Conservation (phyloP, 2,113 vertebrate species). For the Brachyhypopomus gauderio region DNA sequence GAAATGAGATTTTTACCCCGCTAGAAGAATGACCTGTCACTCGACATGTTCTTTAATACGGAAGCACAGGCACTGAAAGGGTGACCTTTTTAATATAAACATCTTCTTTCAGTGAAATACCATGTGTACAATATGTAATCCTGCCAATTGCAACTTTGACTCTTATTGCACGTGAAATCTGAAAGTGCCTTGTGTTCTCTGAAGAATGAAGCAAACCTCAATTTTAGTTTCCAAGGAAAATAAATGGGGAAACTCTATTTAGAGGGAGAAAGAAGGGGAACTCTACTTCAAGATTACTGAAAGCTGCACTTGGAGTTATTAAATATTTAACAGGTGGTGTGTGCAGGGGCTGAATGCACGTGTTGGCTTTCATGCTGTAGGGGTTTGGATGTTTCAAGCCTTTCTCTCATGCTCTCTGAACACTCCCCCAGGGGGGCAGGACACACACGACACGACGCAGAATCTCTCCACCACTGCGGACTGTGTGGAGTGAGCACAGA, state of each 20-base stretch:
- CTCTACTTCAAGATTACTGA: conserved; percentile 32
- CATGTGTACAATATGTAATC: background rate
- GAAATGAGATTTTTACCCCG: background rate
- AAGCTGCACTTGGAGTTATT: conserved; percentile 50
- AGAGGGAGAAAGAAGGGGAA: conserved; percentile 34
- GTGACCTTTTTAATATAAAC: background rate
- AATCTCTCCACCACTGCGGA: background rate
- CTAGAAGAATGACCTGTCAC: background rate
- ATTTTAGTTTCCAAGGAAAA: conserved; percentile 45
- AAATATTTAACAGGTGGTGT: conserved; percentile 67
- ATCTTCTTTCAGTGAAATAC: background rate
- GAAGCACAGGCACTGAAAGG: background rate
- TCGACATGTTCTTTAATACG: background rate
- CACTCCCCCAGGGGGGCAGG: conserved; percentile 9
- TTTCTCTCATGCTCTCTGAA: conserved; percentile 22
- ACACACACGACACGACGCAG: background rate
- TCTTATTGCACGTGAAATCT: background rate
- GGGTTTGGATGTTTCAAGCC: background rate
- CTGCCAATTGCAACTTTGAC: background rate
- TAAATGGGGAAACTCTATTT: conserved; percentile 20
- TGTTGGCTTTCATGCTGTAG: conserved; percentile 6
- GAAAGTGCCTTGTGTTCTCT: background rate
- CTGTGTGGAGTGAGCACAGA: background rate
- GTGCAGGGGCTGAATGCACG: conserved; percentile 42
- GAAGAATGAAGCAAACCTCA: background rate